A percentile compares a stretch with the other conserved stretches of the same genome.
These are phyloP conservation scores for Temnothorax longispinosus DNA, from an alignment of 1,140 invertebrate species.

Conservation along the genomic window DNA sequence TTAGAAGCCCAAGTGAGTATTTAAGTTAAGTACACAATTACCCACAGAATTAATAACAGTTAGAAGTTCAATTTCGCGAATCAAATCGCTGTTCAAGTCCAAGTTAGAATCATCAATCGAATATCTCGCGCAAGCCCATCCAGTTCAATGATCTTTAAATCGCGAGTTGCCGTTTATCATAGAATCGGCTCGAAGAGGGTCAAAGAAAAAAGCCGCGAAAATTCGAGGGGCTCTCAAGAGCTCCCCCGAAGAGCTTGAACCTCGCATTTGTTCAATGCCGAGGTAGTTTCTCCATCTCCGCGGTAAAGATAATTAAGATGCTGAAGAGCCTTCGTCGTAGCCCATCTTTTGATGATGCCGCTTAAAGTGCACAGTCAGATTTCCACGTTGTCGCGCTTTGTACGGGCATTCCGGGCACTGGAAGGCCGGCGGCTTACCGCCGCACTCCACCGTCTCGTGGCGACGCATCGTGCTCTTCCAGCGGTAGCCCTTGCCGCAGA, in stretches of 20 bases:
- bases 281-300: not conserved
- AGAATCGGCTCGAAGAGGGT: not conserved
- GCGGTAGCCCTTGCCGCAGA: conserved; percentile 92
- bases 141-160: not conserved
- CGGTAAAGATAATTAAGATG: not conserved
- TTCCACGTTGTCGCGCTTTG: conserved; percentile 92
- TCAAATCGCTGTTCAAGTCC: not conserved
- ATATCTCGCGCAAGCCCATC: not conserved
- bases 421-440: conserved; percentile 93
- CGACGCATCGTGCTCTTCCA: conserved; percentile 93
- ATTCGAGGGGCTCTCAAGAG: not conserved
- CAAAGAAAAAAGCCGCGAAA: not conserved
- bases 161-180: not conserved
- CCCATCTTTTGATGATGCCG: conserved; percentile 88
- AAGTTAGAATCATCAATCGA: not conserved
- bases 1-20: not conserved
- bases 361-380: conserved; percentile 92
- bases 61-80: not conserved
- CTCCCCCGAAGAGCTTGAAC: not conserved
- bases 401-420: conserved; percentile 93
- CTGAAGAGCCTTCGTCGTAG: conserved; percentile 74
- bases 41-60: not conserved
- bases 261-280: conserved; percentile 4
- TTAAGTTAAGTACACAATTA: not conserved
- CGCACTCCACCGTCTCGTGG: conserved; percentile 94